Evolutionary conservation across 2,888 invertebrate genomes (phyloP), one percentile per base, ranked within the genome.

Genomic region (Scotopteryx bipunctaria): DNA sequence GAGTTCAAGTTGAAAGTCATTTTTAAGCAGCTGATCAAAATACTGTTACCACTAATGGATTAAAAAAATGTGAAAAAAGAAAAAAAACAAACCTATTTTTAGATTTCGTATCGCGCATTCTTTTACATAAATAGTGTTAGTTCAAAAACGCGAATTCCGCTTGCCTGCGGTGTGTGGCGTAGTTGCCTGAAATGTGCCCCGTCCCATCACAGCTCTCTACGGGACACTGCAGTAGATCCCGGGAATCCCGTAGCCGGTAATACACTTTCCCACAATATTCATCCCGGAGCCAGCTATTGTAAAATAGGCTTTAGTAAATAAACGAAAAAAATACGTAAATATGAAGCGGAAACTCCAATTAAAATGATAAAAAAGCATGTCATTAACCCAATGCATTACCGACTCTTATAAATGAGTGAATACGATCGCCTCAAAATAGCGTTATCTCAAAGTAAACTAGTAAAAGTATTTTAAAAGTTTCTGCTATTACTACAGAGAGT

Each of bases 171-270:
- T 97, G 96, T 68, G 96, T 95, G 71, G 95, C 94, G 93, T 96
- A 97, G 93, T 95, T 96, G 78, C 96, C 96, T 73, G 96, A 96
- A 81, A 96, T 92, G 92, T 97, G 96, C 77, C 96, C 96, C 88
- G 95, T 93, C 72, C 96, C 96, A 91, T 96, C 96, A 92, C 96
- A 96, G 91, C 91, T 91, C 78, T 91, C 91, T 69, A 95, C 95
- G 60, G 95, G 96, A 81, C 96, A 96, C 90, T 95, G 94, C 83
- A 95, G 92, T 81, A 94, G 92, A 91, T 94, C 94, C 91, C 93
- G 93, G 63, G 92, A 92, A 80, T 94, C 94, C 78, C 93, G 92
- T 74, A 92, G 91, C 81, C 93, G 92, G 83, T 73, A 83, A 72
- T 74, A 64, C 73, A 81, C 73, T 76, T 80, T 82, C 69, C 79